These are phyloP conservation scores for Zoanthus solanderi DNA, from an alignment of 92 coral and sea anemone species.

Conservation along the genomic window DNA sequence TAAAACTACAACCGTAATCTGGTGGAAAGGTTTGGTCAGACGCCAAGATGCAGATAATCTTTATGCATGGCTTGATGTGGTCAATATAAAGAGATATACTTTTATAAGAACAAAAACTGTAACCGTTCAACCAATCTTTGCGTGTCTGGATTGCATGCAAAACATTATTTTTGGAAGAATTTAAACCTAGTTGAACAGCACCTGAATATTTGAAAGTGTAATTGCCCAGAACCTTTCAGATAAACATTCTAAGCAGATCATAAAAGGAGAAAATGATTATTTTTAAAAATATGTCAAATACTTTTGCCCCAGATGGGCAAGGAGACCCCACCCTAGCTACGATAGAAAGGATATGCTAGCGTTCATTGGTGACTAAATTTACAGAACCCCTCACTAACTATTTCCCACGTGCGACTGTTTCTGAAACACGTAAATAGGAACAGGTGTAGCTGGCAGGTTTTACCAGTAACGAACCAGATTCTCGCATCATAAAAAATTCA, in stretches of 20 bases:
- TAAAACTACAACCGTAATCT: neutral
- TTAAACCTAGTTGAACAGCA: neutral
- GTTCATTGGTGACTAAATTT: neutral
- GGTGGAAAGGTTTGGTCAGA: slow-evolving; percentile 4
- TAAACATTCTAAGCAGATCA: neutral
- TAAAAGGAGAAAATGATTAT: neutral
- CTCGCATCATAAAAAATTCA: slow-evolving; percentile 85
- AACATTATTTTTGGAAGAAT: neutral
- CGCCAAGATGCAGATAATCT: neutral
- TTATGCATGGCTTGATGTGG: slow-evolving; percentile 1
- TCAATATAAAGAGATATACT: slow-evolving; percentile 5
- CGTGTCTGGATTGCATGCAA: neutral
- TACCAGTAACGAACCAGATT: slow-evolving; percentile 31
- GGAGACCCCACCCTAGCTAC: slow-evolving; percentile 40
- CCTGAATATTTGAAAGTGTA: neutral
- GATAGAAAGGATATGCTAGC: neutral
- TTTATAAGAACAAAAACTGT: neutral
- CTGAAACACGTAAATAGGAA: slow-evolving; percentile 9
- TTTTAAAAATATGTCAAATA: neutral
- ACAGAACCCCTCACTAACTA: neutral
- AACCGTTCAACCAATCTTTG: slow-evolving; percentile 2
- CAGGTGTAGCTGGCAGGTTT: slow-evolving; percentile 22
- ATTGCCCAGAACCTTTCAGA: neutral
- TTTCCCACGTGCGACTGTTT: slow-evolving; percentile 31
- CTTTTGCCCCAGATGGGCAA: slow-evolving; percentile 14